These are phyloP conservation scores for Hyles vespertilio DNA, from an alignment of 1,140 invertebrate species.

Conservation along the genomic window DNA sequence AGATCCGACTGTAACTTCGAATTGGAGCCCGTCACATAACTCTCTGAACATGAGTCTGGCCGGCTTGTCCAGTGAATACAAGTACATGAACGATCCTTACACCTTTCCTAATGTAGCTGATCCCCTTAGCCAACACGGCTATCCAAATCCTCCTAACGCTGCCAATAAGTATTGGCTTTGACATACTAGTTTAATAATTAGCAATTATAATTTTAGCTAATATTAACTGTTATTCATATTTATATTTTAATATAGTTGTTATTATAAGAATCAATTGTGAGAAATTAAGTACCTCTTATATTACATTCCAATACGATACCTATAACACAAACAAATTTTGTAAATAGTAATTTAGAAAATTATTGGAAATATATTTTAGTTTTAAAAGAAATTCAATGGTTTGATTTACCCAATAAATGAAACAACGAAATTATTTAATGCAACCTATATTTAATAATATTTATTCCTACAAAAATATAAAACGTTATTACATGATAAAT, in stretches of 20 bases:
- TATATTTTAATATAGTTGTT: conserved; percentile 36
- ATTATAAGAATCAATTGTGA: conserved; percentile 31
- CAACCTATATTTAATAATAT: conserved; percentile 1
- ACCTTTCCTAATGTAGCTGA: conserved; percentile 68
- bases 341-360: conserved; percentile 43
- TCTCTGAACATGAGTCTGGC: conserved; percentile 68
- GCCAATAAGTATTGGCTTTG: conserved; percentile 74
- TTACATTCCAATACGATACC: conserved; percentile 62
- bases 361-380: conserved; percentile 39
- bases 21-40: conserved; percentile 71
- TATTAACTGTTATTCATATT: conserved; percentile 41
- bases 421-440: conserved; percentile 1
- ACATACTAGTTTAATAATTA: conserved; percentile 31
- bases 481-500: conserved; percentile 1
- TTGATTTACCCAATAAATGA: neutral
- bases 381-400: neutral
- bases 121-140: conserved; percentile 65
- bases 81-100: conserved; percentile 68
- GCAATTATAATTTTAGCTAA: conserved; percentile 23
- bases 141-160: conserved; percentile 60
- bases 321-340: conserved; percentile 49
- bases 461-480: conserved; percentile 7
- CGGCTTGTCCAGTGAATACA: conserved; percentile 64
- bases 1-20: conserved; percentile 64
- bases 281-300: conserved; percentile 56